Conservation (phyloP, 2,797 vertebrate genomes). For the Muscicapa comitata region DNA sequence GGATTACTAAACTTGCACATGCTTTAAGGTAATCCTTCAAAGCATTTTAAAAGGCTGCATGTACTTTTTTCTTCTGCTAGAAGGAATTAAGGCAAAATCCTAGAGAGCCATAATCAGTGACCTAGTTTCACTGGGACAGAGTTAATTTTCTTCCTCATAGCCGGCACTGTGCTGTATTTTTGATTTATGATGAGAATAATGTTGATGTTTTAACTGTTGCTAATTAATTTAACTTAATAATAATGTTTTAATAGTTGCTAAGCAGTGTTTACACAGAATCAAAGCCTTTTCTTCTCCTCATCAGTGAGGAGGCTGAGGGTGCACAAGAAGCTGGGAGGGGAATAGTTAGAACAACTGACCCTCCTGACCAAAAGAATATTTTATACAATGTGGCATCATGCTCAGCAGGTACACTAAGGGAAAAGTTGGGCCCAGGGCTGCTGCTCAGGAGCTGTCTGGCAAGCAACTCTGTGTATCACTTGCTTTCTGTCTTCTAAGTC, state of each 20-base stretch:
- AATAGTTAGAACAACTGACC: accelerated
- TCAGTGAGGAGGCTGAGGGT: not conserved
- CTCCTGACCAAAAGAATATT: not conserved
- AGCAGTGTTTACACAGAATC: not conserved
- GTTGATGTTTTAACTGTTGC: not conserved
- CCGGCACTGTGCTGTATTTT: not conserved
- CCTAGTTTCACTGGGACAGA: not conserved
- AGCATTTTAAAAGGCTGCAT: not conserved
- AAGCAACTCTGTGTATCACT: not conserved
- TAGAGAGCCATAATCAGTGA: not conserved
- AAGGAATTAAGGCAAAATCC: not conserved
- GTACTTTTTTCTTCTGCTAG: not conserved
- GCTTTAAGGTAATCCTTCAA: not conserved
- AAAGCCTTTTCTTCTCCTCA: not conserved
- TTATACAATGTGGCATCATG: not conserved
- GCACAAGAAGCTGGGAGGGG: not conserved
- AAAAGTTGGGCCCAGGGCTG: not conserved
- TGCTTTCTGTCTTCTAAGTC: not conserved
- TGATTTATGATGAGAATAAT: not conserved
- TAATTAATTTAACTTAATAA: not conserved
- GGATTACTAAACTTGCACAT: not conserved
- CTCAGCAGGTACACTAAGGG: not conserved
- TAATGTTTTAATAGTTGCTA: not conserved
- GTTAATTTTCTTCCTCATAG: not conserved
- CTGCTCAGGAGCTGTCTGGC: not conserved